Base-by-base conservation (phyloP, 2,113 vertebrate species). In the Athene noctua region DNA sequence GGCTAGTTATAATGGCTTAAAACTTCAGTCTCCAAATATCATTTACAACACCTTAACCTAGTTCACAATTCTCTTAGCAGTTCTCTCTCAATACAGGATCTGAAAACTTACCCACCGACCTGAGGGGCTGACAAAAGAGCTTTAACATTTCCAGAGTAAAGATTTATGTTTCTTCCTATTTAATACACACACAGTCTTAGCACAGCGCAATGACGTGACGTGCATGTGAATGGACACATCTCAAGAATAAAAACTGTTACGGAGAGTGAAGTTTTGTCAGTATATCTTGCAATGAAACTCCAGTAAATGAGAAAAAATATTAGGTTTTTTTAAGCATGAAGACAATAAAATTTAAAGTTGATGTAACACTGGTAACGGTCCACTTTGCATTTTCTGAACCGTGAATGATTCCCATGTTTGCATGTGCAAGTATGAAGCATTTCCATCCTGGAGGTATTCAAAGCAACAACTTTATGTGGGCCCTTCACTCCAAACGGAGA, bases 381-480 rank as follows among this genome's bases (percentile, higher is more conserved):
- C 52, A 51, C 9, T 26, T 32, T 4, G 25, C 2, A 4, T 17
- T 42, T 42, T 67, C 47, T 34, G 6, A 25, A 13, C 25, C 51
- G 6, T 0, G 34, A 30, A 18, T 11, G 17, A 22, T 63, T 78
- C 54, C 61, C 19, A 3, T 5, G 12, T 27, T 52, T 36, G 12
- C 36, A 46, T 0, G 0, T 13, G 26, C 22, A 38, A 40, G 15
- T 17, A 22, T 6, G 6, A 61, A 72, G 11, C 3, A 19, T 30
- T 66, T 30, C 11, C 32, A 6, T 32, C 54, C n/a, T 8, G 16
- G 19, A 86, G 27, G 51, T 15, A 46, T 25, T 11, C 15, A 80
- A 61, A 25, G 19, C 52, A 83, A 18, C 30, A 25, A 2, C 19
- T 27, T 47, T 3, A 5, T 0, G 0, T 1, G 6, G 21, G n/a